These are phyloP conservation scores for Gnathonemus echidnorhynchus DNA, from an alignment of 2,113 vertebrate species.

Conservation along the genomic window DNA sequence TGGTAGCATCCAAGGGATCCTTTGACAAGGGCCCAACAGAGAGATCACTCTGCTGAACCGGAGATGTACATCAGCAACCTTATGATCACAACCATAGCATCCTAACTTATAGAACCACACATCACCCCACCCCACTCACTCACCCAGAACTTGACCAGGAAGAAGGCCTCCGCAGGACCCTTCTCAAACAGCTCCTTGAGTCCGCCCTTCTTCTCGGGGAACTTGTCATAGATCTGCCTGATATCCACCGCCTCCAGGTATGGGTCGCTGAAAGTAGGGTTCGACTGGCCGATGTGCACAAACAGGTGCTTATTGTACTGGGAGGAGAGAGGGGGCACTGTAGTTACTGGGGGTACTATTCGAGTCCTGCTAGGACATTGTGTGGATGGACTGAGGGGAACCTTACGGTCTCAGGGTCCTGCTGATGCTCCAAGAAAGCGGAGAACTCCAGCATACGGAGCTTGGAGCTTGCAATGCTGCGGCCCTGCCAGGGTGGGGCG, in stretches of 20 bases:
- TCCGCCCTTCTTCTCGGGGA: constrained; percentile 88
- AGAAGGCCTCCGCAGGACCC: constrained; percentile 81
- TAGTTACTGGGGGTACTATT: not conserved
- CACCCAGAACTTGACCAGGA: constrained; percentile 94
- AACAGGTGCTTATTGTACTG: constrained; percentile 93
- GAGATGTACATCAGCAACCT: not conserved
- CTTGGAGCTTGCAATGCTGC: constrained; percentile 83
- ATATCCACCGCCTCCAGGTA: constrained; percentile 87
- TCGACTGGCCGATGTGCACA: constrained; percentile 85
- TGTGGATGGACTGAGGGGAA: not conserved
- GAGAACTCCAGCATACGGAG: constrained; percentile 93
- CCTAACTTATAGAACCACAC: not conserved
- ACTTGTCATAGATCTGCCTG: constrained; percentile 90
- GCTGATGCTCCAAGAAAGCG: constrained; percentile 86
- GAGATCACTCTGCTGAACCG: not conserved
- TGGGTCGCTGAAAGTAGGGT: constrained; percentile 78
- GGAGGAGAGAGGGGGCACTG: constrained; percentile 24
- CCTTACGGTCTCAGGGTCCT: constrained; percentile 82
- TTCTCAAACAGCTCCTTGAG: constrained; percentile 87
- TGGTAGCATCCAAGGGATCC: not conserved
- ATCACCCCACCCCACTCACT: constrained; percentile 32
- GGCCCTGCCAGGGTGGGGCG: constrained; percentile 81
- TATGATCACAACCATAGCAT: not conserved
- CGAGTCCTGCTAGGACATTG: not conserved
- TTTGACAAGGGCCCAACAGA: not conserved